These are phyloP conservation scores for Lindbergichthys nudifrons DNA, from an alignment of 2,797 vertebrate species.

Conservation along the genomic window DNA sequence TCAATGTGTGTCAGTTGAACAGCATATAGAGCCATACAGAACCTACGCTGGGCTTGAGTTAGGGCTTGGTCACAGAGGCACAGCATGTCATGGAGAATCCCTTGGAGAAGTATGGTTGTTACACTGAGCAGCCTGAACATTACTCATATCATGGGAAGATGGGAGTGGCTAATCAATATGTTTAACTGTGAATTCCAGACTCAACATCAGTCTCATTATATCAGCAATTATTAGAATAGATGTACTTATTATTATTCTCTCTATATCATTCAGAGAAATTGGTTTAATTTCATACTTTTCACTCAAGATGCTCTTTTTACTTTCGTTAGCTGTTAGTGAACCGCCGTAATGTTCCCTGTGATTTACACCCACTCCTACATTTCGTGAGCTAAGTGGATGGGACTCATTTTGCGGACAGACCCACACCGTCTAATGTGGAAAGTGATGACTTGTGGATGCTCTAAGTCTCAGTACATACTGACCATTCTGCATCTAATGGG, in stretches of 20 bases:
- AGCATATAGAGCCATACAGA: conserved; percentile 35
- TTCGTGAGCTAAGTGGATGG: conserved; percentile 71
- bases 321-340: conserved; percentile 32
- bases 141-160: conserved; percentile 51
- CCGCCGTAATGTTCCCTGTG: conserved; percentile 49
- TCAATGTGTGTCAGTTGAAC: conserved; percentile 43
- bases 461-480: conserved; percentile 67
- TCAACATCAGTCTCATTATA: conserved; percentile 49
- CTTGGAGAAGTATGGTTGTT: conserved; percentile 31
- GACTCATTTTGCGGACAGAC: conserved; percentile 72
- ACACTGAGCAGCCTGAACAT: conserved; percentile 63
- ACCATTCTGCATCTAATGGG: conserved; percentile 79
- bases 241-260: conserved; percentile 50
- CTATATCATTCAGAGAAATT: conserved; percentile 42
- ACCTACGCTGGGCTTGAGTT: conserved; percentile 11
- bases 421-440: conserved; percentile 75
- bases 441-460: conserved; percentile 79
- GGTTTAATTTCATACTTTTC: conserved; percentile 43
- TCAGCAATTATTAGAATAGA: conserved; percentile 58
- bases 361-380: conserved; percentile 65
- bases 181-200: conserved; percentile 66
- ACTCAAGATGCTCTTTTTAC: conserved; percentile 22
- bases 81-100: conserved; percentile 39
- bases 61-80: conserved; percentile 22
- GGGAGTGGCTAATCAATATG: conserved; percentile 73